These are phyloP conservation scores for Stigmatopora argus DNA, from an alignment of 2,113 vertebrate species.

Conservation along the genomic window DNA sequence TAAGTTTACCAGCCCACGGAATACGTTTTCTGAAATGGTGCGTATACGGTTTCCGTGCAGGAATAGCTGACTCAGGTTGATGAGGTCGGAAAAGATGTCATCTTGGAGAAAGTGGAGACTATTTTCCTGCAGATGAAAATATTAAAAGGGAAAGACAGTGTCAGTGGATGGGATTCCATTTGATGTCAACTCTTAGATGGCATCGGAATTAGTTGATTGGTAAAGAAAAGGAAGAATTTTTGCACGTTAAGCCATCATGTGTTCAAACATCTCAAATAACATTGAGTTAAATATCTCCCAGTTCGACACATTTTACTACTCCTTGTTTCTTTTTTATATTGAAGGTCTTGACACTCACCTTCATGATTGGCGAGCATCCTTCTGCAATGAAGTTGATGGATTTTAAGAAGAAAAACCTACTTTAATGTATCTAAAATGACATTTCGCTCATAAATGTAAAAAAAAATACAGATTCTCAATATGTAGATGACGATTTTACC, in stretches of 20 bases:
- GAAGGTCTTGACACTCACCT: too few species aligned
- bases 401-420: too few species aligned
- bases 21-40: slow-evolving; percentile 85
- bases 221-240: background rate
- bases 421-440: too few species aligned
- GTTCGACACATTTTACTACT: background rate
- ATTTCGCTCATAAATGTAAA: too few species aligned
- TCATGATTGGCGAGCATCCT: background rate
- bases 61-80: slow-evolving; percentile 94
- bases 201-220: too few species aligned
- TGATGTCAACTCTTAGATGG: background rate
- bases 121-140: slow-evolving; percentile 75
- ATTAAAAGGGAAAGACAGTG: background rate
- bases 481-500: too few species aligned
- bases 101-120: slow-evolving; percentile 91
- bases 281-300: background rate
- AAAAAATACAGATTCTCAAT: too few species aligned
- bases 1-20: slow-evolving; percentile 84
- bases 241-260: background rate
- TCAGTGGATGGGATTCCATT: background rate
- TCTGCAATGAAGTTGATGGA: background rate
- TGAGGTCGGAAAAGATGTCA: slow-evolving; percentile 91
- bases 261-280: background rate
- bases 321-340: background rate
- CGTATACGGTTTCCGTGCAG: slow-evolving; percentile 92